Base-by-base conservation (phyloP, 64 coral and sea anemone species). In the Acropora tenuis region DNA sequence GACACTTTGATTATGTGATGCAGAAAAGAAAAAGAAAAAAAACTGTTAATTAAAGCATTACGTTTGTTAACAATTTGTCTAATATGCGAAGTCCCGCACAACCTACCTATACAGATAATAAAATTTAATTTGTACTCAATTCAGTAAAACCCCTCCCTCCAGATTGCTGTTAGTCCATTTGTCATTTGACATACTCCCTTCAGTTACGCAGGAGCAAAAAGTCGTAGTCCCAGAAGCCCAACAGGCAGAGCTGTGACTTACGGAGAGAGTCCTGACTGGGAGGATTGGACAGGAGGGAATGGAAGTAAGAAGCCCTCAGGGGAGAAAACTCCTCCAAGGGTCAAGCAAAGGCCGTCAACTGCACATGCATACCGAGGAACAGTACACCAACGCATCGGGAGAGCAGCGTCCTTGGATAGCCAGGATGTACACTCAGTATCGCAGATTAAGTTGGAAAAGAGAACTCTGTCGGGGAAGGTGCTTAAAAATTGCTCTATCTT, bases 201-300 rank as follows among this genome's bases (percentile, higher is more conserved):
- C 44, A 71, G 63, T 50, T 49, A 50, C 8, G 7, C 82, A 19
- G 44, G 82, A 18, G 30, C 61, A 40, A 85, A 85, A 40, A 85
- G 65, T n/a, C 63, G 61, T 18, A 85, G 82, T 10, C 82, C 82
- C 2, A 47, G 69, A 16, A 85, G 82, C 43, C 82, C 65, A 43
- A 48, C 17, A 11, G 82, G 65, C 2, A 73, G 65, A 8, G 71
- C 43, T 66, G 75, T 67, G 76, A 92, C 81, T 1, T 30, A 73
- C 1, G 81, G 43, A 5, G 91, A 93, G 59, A 87, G 82, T 8
- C 80, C 91, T 57, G 83, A 93, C 48, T 93, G 83, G 15, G 84
- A 92, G 41, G 43, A 73, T 13, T 46, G 83, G 10, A 61, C 17
- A 9, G 74, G 41, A 18, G 55, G 10, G 10, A 63, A n/a, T 2